Conservation (phyloP, 64 coral and sea anemone species). For the Exaiptasia diaphana region DNA sequence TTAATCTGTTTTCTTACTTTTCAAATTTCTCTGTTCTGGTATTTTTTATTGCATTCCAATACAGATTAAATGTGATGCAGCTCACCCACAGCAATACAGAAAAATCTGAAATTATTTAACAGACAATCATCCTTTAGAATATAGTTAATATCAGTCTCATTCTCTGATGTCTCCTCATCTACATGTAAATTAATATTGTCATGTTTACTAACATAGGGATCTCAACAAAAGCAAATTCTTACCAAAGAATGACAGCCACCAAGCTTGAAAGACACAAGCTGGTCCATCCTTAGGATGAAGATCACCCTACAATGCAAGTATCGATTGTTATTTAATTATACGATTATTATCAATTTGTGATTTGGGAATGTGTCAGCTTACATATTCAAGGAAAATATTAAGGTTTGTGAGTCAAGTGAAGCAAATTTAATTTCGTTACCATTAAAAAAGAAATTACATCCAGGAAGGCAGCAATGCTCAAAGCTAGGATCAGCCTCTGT, state of each 20-base stretch:
- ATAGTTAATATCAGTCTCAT: too few relatives aligned
- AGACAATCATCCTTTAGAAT: not conserved
- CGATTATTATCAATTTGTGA: too few relatives aligned
- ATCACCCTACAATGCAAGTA: slow-evolving; percentile 64
- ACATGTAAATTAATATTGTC: too few relatives aligned
- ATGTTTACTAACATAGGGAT: too few relatives aligned
- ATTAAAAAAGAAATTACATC: slow-evolving; percentile 60
- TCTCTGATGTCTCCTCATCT: too few relatives aligned
- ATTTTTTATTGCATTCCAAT: slow-evolving; percentile 89
- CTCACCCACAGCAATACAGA: slow-evolving; percentile 83
- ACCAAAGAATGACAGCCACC: slow-evolving; percentile 85
- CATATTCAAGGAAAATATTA: too few relatives aligned
- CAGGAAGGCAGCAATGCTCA: slow-evolving; percentile 69
- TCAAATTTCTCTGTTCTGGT: slow-evolving; percentile 86
- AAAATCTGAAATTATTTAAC: slow-evolving; percentile 53
- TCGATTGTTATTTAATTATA: too few relatives aligned
- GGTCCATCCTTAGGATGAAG: slow-evolving; percentile 52
- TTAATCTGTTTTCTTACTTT: slow-evolving; percentile 62
- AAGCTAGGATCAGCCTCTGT: slow-evolving; percentile 78
- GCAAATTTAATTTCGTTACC: too few relatives aligned
- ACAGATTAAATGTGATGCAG: slow-evolving; percentile 97
- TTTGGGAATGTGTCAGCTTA: too few relatives aligned
- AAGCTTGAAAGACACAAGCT: slow-evolving; percentile 70
- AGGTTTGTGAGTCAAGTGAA: too few relatives aligned
- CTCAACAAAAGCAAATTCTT: not conserved